Evolutionary conservation across 2,113 vertebrate species (phyloP).

Genomic region (Symphodus melops): DNA sequence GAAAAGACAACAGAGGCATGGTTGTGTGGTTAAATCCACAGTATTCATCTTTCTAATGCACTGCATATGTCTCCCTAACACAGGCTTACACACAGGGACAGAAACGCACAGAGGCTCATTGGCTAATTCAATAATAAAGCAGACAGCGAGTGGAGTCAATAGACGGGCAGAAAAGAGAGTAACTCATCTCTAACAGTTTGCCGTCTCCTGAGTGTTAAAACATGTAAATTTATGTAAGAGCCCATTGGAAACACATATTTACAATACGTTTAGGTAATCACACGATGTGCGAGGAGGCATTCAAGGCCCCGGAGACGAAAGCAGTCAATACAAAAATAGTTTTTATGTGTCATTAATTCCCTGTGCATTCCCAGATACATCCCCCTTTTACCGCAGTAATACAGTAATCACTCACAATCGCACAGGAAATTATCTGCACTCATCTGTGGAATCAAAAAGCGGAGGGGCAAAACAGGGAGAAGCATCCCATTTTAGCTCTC

Average conservation of each 20-base stretch:
- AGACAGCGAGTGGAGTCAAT: conserved; percentile 61
- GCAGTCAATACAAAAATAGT: conserved; percentile 87
- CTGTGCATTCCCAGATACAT: conserved; percentile 89
- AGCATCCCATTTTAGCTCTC: conserved; percentile 76
- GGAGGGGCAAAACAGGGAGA: conserved; percentile 73
- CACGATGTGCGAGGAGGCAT: conserved; percentile 86
- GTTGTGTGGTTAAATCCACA: conserved; percentile 64
- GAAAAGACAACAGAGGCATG: conserved; percentile 37
- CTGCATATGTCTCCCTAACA: conserved; percentile 60
- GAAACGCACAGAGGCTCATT: conserved; percentile 72
- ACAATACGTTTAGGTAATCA: conserved; percentile 92
- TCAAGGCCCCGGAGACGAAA: conserved; percentile 86
- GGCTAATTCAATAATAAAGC: conserved; percentile 84
- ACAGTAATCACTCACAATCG: conserved; percentile 98
- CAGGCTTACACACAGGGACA: conserved; percentile 67
- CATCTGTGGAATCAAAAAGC: conserved; percentile 89
- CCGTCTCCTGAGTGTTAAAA: conserved; percentile 86
- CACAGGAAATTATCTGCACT: conserved; percentile 93
- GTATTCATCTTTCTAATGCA: conserved; percentile 78
- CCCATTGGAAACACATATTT: conserved; percentile 88
- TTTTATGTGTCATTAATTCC: conserved; percentile 98
- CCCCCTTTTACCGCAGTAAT: conserved; percentile 91
- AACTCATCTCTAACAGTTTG: conserved; percentile 81
- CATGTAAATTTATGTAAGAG: conserved; percentile 86
- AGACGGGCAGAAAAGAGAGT: conserved; percentile 69